phyloP scores from a whole-genome alignment of 2,113 vertebrate genomes.

The Podarcis raffonei region DNA sequence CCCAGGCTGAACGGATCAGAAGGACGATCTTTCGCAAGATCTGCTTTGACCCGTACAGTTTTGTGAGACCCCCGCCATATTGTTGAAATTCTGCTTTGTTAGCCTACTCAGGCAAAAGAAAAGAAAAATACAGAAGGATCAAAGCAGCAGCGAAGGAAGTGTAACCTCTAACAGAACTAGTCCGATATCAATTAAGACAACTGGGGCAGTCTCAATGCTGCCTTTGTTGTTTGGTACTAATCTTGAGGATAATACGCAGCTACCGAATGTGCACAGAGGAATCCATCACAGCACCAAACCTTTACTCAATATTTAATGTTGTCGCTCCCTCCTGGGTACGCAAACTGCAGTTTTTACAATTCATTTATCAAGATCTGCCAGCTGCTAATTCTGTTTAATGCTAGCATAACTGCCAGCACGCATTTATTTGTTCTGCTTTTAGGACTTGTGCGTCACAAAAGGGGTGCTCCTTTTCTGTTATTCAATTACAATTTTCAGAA shows the following conservation, averaged over 20 bases:
- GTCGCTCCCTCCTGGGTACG: constrained; percentile 17
- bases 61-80: neutral
- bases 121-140: neutral
- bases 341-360: constrained; percentile 25
- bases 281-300: neutral
- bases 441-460: neutral
- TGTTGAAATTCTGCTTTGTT: neutral
- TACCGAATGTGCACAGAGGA: neutral
- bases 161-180: neutral
- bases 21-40: neutral
- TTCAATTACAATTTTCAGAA: neutral
- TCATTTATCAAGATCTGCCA: neutral
- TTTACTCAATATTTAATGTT: neutral
- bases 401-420: constrained; percentile 3
- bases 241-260: neutral
- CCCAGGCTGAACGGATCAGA: neutral
- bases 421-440: neutral
- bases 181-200: rapidly evolving
- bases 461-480: neutral
- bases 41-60: neutral
- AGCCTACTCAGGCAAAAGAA: neutral
- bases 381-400: constrained; percentile 22
- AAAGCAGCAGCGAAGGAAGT: neutral
- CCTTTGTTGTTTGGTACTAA: rapidly evolving
- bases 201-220: rapidly evolving